Conservation (phyloP, 2,888 invertebrate species). For the Drosophila pegasa region DNA sequence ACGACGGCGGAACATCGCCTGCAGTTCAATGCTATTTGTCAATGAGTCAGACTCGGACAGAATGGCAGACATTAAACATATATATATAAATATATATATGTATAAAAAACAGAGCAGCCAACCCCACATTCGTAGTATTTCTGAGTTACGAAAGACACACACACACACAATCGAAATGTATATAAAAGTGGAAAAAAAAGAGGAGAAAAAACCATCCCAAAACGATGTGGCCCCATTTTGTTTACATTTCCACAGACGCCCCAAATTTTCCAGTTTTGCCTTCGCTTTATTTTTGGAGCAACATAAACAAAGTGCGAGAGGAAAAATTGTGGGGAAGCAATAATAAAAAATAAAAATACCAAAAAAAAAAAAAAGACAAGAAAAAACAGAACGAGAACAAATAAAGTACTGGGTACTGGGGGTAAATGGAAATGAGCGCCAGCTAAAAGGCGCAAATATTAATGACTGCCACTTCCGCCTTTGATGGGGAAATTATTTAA, state of each 20-base stretch:
- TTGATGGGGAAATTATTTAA: conserved; percentile 52
- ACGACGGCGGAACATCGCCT: conserved; percentile 48
- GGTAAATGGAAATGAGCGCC: conserved; percentile 21
- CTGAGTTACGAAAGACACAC: conserved; percentile 42
- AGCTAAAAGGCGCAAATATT: conserved; percentile 42
- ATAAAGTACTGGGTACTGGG: too few species aligned
- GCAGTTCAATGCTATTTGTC: conserved; percentile 79
- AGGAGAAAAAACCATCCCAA: conserved; percentile 19
- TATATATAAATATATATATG: neutral
- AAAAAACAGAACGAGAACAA: too few species aligned
- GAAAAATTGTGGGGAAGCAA: conserved; percentile 25
- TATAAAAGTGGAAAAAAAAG: conserved; percentile 7
- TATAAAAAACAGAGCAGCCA: conserved; percentile 14
- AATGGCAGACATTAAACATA: conserved; percentile 21
- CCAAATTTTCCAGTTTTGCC: conserved; percentile 59
- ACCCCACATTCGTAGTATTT: conserved; percentile 20
- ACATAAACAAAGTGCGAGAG: conserved; percentile 54
- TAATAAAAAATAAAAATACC: conserved; percentile 4
- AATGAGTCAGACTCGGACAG: conserved; percentile 62
- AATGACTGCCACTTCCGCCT: conserved; percentile 65
- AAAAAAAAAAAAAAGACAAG: neutral
- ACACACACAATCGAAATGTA: conserved; percentile 29
- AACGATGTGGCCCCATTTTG: conserved; percentile 62
- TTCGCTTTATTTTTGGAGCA: conserved; percentile 55
- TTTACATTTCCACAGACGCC: conserved; percentile 66